A percentile compares a stretch with the other conserved stretches of the same genome.
phyloP scores from a whole-genome alignment of 2,888 invertebrate genomes.

The Synergus japonicus region DNA sequence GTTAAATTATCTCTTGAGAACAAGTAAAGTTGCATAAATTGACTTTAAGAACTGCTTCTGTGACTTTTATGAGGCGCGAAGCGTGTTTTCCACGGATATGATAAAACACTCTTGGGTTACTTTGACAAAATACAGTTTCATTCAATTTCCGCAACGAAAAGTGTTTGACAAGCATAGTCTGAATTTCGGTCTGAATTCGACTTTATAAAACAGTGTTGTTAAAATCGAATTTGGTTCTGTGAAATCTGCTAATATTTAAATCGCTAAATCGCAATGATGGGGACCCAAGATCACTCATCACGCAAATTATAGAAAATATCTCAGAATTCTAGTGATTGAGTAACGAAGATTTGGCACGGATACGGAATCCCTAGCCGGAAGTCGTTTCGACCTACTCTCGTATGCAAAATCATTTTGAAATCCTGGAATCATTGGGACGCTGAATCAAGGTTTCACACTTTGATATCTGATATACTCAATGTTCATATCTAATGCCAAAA shows the following conservation, averaged over 20 bases:
- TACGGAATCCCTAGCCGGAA: conserved; percentile 30
- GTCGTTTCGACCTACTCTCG: conserved; percentile 10
- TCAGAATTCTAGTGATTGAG: conserved; percentile 14
- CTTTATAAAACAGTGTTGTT: too few relatives aligned
- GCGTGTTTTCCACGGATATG: neutral
- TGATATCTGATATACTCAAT: neutral
- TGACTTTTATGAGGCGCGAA: conserved; percentile 32
- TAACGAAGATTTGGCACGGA: conserved; percentile 31
- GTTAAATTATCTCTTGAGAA: neutral
- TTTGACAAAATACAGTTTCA: conserved; percentile 14
- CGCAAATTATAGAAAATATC: conserved; percentile 33
- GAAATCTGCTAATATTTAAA: neutral
- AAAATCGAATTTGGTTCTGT: too few relatives aligned
- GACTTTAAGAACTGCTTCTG: neutral
- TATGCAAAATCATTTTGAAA: conserved; percentile 16
- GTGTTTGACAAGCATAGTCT: neutral
- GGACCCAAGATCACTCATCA: conserved; percentile 24
- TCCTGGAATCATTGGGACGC: neutral
- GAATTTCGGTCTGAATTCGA: neutral
- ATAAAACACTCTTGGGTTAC: conserved; percentile 16
- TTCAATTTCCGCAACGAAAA: neutral
- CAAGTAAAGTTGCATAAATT: conserved; percentile 22
- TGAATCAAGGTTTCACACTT: neutral
- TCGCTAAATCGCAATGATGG: neutral
- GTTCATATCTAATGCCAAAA: neutral